A percentile compares a stretch with the other conserved stretches of the same genome.
These are phyloP conservation scores for Numenius phaeopus DNA, from an alignment of 2,797 vertebrate genomes.

Conservation along the genomic window DNA sequence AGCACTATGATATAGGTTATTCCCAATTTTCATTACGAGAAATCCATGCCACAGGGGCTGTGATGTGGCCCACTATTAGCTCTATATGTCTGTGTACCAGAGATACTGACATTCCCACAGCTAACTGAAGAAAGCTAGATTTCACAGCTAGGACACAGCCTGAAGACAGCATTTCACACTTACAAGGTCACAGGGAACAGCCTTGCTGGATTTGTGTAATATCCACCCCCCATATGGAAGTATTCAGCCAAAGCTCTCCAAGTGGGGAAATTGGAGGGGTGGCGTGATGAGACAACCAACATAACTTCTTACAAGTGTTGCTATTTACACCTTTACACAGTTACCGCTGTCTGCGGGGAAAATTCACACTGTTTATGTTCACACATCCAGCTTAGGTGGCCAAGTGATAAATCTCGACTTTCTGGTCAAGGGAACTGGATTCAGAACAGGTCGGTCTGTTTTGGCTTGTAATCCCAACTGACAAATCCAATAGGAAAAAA, in stretches of 20 bases:
- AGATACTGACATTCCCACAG: background rate
- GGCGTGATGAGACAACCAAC: background rate
- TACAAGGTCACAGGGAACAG: background rate
- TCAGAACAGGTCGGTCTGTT: background rate
- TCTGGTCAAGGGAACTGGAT: background rate
- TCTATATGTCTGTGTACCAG: background rate
- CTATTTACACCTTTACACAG: slow-evolving; percentile 25
- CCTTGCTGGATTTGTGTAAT: background rate
- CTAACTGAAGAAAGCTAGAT: background rate
- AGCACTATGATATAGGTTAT: fast-evolving
- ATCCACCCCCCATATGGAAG: background rate
- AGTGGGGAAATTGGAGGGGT: background rate
- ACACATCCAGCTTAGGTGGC: background rate
- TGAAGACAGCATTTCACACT: background rate
- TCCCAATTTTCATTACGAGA: background rate
- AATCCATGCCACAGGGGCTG: background rate
- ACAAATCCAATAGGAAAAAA: background rate
- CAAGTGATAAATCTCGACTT: slow-evolving; percentile 11
- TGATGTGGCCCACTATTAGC: background rate
- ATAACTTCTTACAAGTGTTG: background rate
- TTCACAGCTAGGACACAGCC: background rate
- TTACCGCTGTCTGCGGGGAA: background rate
- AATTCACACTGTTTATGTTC: slow-evolving; percentile 13
- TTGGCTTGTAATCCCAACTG: background rate
- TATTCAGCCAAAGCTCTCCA: background rate